Evolutionary conservation across 2,797 vertebrate species (phyloP), one percentile per base, ranked within the genome.

Genomic region (Gallinago nigripennis): DNA sequence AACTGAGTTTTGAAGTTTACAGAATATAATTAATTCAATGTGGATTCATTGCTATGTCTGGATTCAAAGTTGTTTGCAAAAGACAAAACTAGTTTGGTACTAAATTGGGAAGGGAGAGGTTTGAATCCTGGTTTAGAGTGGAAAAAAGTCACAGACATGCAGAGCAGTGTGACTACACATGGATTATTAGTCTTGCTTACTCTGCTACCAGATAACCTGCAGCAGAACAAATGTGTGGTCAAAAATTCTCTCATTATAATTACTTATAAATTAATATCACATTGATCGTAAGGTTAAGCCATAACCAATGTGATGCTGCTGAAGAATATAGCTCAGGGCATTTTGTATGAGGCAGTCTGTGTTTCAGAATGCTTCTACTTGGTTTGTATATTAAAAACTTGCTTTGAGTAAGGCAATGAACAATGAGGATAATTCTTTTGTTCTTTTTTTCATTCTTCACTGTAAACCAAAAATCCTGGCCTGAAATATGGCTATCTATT

Each of bases 21-120:
- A 95, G 88, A 82, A 80, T 73, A 27, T 95, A 95, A 96, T 92
- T 92, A 82, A 95, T 94, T 93, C 93, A 90, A 7, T 78, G 81
- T 85, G 91, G 64, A 46, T 72, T 90, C 81, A 65, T 24, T 65
- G 61, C 65, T 93, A n/a, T 31, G 75, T 41, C 64, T 82, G 51
- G 56, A 92, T 30, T 66, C 46, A 30, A 54, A 92, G 48, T 4
- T 78, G 30, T 28, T 85, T 78, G 43, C 19, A 63, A 82, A 70
- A 69, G 64, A 65, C 60, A 33, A 60, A 86, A 81, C 20, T n/a
- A 46, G n/a, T 65, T 71, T 85, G 71, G 35, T 87, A 37, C 56
- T 68, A 33, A 39, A 75, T 6, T 43, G 68, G 13, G 63, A 80
- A 76, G 27, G 70, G 43, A 8, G 9, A 82, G 28, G 57, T 88